Base-by-base conservation (phyloP, 2,888 invertebrate species). In the Cremastobaeus sp. region DNA sequence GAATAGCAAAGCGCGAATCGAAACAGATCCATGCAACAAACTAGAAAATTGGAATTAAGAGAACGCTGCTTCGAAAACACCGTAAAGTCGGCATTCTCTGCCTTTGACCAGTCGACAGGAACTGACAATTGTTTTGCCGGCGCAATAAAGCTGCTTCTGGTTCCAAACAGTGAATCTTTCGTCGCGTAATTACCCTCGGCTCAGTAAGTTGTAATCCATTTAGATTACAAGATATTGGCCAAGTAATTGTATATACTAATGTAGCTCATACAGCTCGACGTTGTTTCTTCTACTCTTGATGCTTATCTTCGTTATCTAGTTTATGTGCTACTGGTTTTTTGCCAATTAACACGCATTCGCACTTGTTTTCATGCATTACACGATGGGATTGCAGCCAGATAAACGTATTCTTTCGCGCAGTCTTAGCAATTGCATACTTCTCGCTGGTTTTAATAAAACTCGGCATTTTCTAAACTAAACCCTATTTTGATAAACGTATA, bases 161-260 rank as follows among this genome's bases (percentile, higher is more conserved):
- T 60, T 60, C 18, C 32, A 50, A 50, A 43, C 68, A 25, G 50
- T 39, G 54, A 34, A 69, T 69, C 60, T 69, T 54, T 45, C 39
- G 28, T 17, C 54, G 52, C 41, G 50, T 57, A 55, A 64, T 62
- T 70, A 64, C 54, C 47, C 55, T 34, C 43, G 6, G 17, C 48
- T 28, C 5, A 34, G 62, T 41, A 64, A 62, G 32, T 70, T 62
- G 62, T 70, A 70, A 55, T 70, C 50, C 55, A 62, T 70, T 62
- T 62, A 62, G 62, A 70, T 70, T 70, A 70, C 70, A 70, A 62
- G 70, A 70, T 70, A 70, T 57, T 64, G 62, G 57, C 62, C 62
- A 35, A 52, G 69, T 62, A 62, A 62, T 62, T 64, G 62, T 48
- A 50, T 48, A 47, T 17, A 39, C 37, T 37, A 60, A 60, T 20